Evolutionary conservation across 1,140 invertebrate species (phyloP).

Genomic region (Zaprionus africanus): DNA sequence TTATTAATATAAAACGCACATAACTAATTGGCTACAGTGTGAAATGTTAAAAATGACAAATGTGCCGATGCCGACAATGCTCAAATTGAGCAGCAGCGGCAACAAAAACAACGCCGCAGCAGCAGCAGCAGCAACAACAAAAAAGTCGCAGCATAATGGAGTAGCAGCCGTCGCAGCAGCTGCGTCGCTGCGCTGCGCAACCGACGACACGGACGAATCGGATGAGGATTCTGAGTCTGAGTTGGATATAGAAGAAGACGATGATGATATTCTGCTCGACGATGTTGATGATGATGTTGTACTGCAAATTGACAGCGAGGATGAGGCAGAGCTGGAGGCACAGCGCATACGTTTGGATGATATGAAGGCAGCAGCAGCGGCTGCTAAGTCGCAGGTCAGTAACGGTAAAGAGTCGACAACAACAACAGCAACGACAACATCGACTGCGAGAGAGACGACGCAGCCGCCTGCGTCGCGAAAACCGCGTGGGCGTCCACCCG

Average conservation of each 20-base stretch:
- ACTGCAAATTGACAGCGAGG: constrained; percentile 78
- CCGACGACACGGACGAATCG: constrained; percentile 56
- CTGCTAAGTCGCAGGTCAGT: constrained; percentile 74
- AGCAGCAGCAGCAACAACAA: constrained; percentile 54
- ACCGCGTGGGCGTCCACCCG: constrained; percentile 60
- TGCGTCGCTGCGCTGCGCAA: constrained; percentile 59
- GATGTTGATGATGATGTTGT: constrained; percentile 71
- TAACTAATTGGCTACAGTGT: constrained; percentile 16
- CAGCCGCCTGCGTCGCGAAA: constrained; percentile 34
- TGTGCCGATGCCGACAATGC: constrained; percentile 56
- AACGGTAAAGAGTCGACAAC: constrained; percentile 57
- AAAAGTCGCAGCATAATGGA: constrained; percentile 54
- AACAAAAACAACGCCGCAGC: constrained; percentile 42
- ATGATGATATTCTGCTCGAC: constrained; percentile 67
- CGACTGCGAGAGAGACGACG: neutral
- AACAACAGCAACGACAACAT: neutral
- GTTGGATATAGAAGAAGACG: constrained; percentile 67
- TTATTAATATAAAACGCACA: constrained; percentile 41
- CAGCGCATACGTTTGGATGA: constrained; percentile 75
- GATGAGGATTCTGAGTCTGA: constrained; percentile 74
- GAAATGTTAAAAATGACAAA: constrained; percentile 72
- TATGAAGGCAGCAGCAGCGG: constrained; percentile 59
- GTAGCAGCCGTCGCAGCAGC: constrained; percentile 45
- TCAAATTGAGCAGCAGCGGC: constrained; percentile 45
- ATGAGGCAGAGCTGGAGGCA: constrained; percentile 78